Evolutionary conservation across 2,113 vertebrate species (phyloP).

Genomic region (Clarias batrachus): DNA sequence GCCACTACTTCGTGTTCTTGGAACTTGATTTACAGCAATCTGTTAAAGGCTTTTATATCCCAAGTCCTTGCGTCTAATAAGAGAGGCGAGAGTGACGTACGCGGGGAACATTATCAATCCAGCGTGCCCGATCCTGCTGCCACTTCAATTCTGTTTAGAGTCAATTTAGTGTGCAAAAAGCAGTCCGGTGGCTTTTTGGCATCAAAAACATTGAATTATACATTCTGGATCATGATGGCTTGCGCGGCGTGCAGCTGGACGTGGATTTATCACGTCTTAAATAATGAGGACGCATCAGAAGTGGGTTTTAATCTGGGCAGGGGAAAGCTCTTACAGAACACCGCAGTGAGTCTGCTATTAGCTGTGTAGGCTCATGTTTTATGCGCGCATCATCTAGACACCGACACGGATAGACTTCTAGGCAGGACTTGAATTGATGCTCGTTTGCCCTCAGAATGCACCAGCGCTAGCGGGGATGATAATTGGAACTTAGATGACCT

Average conservation of each 20-base stretch:
- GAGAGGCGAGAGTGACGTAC: conserved; percentile 48
- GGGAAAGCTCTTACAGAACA: background rate
- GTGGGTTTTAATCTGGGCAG: background rate
- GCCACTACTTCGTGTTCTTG: conserved; percentile 23
- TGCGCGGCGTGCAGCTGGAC: background rate
- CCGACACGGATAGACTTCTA: background rate
- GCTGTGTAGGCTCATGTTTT: background rate
- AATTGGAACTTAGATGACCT: background rate
- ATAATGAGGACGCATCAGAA: background rate
- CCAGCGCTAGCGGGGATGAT: background rate
- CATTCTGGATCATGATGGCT: conserved; percentile 26
- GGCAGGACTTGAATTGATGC: background rate
- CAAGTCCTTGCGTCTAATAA: conserved; percentile 43
- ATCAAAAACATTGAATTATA: conserved; percentile 29
- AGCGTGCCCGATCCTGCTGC: conserved; percentile 27
- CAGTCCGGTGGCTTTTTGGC: conserved; percentile 23
- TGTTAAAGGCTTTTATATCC: conserved; percentile 51
- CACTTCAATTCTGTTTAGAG: conserved; percentile 43
- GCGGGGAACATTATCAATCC: conserved; percentile 46
- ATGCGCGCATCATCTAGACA: background rate
- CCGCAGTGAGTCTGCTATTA: background rate
- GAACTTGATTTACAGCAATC: conserved; percentile 48
- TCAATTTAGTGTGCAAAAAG: conserved; percentile 39
- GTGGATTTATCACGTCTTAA: background rate
- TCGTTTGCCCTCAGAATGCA: background rate